phyloP scores from a whole-genome alignment of 2,113 vertebrate genomes.

The Holacanthus passer region DNA sequence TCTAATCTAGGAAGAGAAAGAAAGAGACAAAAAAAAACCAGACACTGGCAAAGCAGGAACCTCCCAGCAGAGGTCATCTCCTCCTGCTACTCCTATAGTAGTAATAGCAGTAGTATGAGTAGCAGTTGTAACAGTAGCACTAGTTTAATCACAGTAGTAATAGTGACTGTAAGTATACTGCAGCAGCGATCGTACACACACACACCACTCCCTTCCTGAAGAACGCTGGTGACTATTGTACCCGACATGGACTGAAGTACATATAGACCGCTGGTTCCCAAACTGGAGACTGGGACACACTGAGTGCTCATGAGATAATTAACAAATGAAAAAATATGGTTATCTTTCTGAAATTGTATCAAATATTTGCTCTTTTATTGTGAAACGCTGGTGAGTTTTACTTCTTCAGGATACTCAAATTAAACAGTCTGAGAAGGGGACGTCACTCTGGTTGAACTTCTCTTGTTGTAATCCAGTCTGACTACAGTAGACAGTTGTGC shows the following conservation, averaged over 20 bases:
- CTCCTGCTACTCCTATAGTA: slow-evolving; percentile 32
- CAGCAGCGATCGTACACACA: not conserved
- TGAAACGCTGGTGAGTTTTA: not conserved
- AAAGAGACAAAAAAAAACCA: slow-evolving; percentile 30
- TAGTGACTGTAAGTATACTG: not conserved
- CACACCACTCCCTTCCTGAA: not conserved
- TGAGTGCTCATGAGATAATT: not conserved
- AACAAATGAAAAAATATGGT: not conserved
- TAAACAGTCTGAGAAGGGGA: not conserved
- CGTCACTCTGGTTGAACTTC: not conserved
- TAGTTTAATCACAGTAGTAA: not conserved
- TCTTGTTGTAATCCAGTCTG: not conserved
- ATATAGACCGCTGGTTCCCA: not conserved
- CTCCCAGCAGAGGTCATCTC: slow-evolving; percentile 70
- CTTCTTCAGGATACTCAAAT: not conserved
- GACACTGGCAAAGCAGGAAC: slow-evolving; percentile 63
- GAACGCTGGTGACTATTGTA: not conserved
- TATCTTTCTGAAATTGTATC: not conserved
- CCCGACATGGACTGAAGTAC: not conserved
- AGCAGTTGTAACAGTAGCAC: not conserved
- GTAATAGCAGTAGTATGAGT: not conserved
- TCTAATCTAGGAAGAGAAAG: slow-evolving; percentile 53
- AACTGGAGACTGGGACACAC: not conserved
- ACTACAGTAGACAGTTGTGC: no score
- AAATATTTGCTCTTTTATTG: not conserved